Evolutionary conservation across 2,888 invertebrate genomes (phyloP), one percentile per base, ranked within the genome.

Genomic region (Philhelius pedissequus): DNA sequence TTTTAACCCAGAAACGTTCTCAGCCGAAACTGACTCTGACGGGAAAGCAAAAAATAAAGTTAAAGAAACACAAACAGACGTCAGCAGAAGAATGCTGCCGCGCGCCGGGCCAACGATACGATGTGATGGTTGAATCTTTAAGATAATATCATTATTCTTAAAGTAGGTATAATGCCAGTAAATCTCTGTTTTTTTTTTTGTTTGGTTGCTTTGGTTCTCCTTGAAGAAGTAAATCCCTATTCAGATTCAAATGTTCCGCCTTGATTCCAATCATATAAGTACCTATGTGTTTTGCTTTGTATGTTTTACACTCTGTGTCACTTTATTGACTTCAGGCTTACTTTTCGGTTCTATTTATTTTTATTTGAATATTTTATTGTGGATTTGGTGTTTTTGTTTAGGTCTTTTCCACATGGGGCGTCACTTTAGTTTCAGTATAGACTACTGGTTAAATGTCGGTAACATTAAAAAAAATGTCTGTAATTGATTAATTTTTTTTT

Each of bases 1-100:
- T 48, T 20, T 68, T 66, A 78, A 83, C 83, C 83, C 74, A 78
- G 60, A 83, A 78, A 78, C 25, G 64, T 75, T 83, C 78, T 78
- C 74, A 83, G 78, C 48, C 74, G 78, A 74, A 78, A 74, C 82
- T 64, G 15, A 43, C 15, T 18, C n/a, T n/a, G 30, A 18, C 20
- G 6, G 25, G n/a, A 25, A 60, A 56, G 3, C 8, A 20, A 27
- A 18, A 32, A 7, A n/a, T n/a, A n/a, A n/a, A n/a, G n/a, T n/a
- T n/a, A n/a, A 58, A 3, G 20, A 58, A 38, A 5, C n/a, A 40
- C 25, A 25, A 40, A 11, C 22, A 43, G 54, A 62, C 80, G 50
- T 66, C 50, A 43, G 62, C 35, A 64, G 45, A 22, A 18, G 6
- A 3, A 18, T 18, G n/a, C n/a, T 18, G 22, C 13, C 9, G 43